A percentile compares a stretch with the other conserved stretches of the same genome.
phyloP scores from a whole-genome alignment of 2,113 vertebrate species.

The Leucoraja erinaceus region DNA sequence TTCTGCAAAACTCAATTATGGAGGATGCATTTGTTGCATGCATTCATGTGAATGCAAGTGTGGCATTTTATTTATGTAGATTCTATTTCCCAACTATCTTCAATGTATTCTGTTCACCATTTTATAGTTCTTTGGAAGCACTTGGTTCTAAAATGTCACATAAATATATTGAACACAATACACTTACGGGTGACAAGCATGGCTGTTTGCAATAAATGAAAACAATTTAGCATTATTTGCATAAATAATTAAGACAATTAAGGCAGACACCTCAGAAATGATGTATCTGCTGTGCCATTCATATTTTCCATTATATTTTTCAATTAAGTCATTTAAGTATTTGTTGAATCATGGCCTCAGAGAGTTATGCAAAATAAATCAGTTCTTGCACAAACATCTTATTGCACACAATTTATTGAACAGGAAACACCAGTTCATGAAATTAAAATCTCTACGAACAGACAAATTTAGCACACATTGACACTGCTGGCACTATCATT shows the following conservation, averaged over 20 bases:
- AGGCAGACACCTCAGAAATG: background rate
- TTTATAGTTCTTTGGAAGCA: background rate
- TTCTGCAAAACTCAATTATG: background rate
- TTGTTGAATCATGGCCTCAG: background rate
- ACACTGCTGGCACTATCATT: background rate
- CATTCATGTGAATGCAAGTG: background rate
- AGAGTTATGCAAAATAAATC: background rate
- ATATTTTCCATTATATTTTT: conserved; percentile 11
- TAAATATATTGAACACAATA: background rate
- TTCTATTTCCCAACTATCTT: background rate
- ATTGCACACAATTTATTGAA: background rate
- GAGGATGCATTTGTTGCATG: background rate
- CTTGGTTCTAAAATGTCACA: background rate
- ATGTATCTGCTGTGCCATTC: background rate
- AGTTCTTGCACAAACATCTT: background rate
- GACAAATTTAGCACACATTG: background rate
- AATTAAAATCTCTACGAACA: background rate
- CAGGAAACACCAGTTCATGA: background rate
- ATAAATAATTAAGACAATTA: conserved; percentile 3
- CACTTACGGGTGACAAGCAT: background rate
- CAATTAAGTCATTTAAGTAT: background rate
- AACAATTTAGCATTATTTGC: background rate
- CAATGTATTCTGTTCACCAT: background rate
- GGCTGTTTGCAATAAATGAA: background rate
- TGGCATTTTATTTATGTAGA: background rate